phyloP scores from a whole-genome alignment of 2,797 vertebrate species.

The Mus minutoides region DNA sequence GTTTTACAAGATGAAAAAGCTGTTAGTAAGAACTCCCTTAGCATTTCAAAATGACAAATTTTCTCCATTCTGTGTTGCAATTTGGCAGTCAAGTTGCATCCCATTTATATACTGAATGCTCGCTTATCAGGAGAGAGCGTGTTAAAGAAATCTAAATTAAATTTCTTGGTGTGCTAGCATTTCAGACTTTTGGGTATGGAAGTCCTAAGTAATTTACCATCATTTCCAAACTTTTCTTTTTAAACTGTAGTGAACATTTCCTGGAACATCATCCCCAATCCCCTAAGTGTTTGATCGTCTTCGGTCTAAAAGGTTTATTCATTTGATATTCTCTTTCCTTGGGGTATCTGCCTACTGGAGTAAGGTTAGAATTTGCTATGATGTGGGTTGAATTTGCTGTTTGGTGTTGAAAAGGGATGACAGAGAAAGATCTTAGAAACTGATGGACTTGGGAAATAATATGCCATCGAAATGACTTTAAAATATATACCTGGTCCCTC shows the following conservation, averaged over 20 bases:
- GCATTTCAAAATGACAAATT: constrained; percentile 80
- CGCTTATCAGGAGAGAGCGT: constrained; percentile 69
- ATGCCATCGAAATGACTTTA: not conserved
- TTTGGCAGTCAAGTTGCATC: constrained; percentile 72
- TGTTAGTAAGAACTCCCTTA: constrained; percentile 79
- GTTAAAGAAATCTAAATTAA: constrained; percentile 79
- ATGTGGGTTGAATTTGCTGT: constrained; percentile 12
- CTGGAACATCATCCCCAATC: constrained; percentile 43
- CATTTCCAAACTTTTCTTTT: constrained; percentile 73
- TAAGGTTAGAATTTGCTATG: constrained; percentile 35
- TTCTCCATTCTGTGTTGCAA: constrained; percentile 74
- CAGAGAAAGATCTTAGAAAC: not conserved
- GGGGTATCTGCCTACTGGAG: not conserved
- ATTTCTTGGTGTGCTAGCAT: constrained; percentile 72
- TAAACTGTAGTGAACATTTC: constrained; percentile 53
- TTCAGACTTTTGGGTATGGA: constrained; percentile 71
- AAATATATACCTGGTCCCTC: not conserved
- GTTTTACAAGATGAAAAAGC: constrained; percentile 80
- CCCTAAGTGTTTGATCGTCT: not conserved
- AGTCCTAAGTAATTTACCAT: constrained; percentile 74
- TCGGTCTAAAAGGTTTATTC: constrained; percentile 46
- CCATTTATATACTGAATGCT: constrained; percentile 75
- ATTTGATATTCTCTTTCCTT: constrained; percentile 27
- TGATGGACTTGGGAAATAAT: not conserved
- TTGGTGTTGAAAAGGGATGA: not conserved